Percentiles rank a stretch among this genome's conserved stretches.
phyloP scores from a whole-genome alignment of 92 coral and sea anemone species.

The Umimayanthus chanpuru region DNA sequence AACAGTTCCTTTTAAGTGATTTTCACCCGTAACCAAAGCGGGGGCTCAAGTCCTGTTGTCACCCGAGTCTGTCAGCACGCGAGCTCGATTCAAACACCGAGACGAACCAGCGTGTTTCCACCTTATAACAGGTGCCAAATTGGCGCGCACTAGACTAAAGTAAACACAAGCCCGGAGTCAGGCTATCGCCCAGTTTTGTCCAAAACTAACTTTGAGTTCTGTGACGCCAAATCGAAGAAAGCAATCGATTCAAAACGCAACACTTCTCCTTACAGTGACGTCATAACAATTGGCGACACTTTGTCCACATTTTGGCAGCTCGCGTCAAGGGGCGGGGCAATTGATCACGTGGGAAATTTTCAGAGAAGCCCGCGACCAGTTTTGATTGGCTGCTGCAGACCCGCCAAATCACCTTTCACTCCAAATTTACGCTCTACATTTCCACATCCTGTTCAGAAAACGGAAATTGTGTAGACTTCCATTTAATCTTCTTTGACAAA shows the following conservation, averaged over 20 bases:
- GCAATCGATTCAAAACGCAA: not conserved
- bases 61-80: constrained; percentile 41
- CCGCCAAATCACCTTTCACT: constrained; percentile 30
- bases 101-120: constrained; percentile 27
- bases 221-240: constrained; percentile 28
- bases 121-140: constrained; percentile 34
- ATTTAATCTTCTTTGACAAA: constrained; percentile 1
- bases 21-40: constrained; percentile 25
- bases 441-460: constrained; percentile 15
- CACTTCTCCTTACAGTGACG: constrained; percentile 18
- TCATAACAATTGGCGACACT: constrained; percentile 13
- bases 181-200: constrained; percentile 3
- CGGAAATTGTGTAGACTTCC: constrained; percentile 10
- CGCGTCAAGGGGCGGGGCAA: constrained; percentile 43
- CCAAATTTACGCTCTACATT: not conserved
- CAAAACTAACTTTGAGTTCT: constrained; percentile 12
- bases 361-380: not conserved
- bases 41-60: constrained; percentile 26
- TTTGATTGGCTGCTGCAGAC: constrained; percentile 36
- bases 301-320: constrained; percentile 31
- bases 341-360: not conserved
- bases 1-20: constrained; percentile 40
- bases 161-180: constrained; percentile 30
- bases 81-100: constrained; percentile 21
- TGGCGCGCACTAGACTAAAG: constrained; percentile 18